Conservation (phyloP, 2,113 vertebrate genomes). For the Merops nubicus region DNA sequence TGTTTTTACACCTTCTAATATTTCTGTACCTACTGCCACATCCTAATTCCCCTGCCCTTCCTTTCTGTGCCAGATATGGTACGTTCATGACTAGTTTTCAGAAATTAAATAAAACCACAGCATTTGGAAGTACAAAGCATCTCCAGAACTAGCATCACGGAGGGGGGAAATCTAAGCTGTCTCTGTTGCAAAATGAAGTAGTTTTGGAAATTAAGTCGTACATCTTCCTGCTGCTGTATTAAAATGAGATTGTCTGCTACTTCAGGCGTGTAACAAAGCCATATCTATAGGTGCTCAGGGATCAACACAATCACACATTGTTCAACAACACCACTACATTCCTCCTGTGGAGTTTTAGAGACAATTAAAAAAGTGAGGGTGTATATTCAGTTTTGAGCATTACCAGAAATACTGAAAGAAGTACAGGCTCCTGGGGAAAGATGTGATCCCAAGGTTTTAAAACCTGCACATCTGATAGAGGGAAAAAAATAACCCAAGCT, state of each 20-base stretch:
- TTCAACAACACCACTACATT: not conserved
- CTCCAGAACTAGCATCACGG: too few species aligned
- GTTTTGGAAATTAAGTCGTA: not conserved
- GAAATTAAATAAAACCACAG: not conserved
- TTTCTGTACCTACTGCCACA: not conserved
- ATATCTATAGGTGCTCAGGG: fast-evolving
- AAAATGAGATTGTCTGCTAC: not conserved
- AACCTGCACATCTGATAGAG: not conserved
- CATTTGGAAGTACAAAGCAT: not conserved
- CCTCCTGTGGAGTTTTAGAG: not conserved
- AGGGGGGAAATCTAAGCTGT: not conserved
- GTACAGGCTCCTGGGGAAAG: not conserved
- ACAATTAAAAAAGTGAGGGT: not conserved
- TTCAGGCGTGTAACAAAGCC: not conserved
- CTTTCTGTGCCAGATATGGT: not conserved
- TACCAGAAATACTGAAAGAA: not conserved
- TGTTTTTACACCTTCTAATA: not conserved
- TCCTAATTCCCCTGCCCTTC: not conserved
- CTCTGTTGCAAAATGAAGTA: not conserved
- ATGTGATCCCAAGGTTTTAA: not conserved
- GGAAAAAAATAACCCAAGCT: not conserved
- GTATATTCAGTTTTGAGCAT: not conserved
- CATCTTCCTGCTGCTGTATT: not conserved
- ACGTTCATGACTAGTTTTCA: fast-evolving
- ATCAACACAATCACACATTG: not conserved